A percentile compares a stretch with the other conserved stretches of the same genome.
phyloP scores from a whole-genome alignment of 1,140 invertebrate species.

The Colletes latitarsis region DNA sequence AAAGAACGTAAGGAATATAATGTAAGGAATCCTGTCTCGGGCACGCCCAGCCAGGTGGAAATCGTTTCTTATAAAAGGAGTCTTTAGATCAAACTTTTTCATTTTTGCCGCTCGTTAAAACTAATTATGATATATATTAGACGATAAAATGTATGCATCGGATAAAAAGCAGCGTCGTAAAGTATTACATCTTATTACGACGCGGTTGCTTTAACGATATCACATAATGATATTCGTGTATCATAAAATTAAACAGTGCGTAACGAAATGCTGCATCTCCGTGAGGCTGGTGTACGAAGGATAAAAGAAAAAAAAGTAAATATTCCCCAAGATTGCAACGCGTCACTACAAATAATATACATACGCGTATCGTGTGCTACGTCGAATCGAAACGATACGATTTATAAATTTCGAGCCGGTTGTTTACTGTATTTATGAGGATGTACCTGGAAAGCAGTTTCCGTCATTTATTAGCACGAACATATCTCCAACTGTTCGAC shows the following conservation, averaged over 20 bases:
- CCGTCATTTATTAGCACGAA: conserved; percentile 54
- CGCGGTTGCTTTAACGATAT: conserved; percentile 4
- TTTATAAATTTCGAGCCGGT: conserved; percentile 31
- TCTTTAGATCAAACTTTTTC: too few species aligned
- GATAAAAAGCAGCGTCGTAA: conserved; percentile 15
- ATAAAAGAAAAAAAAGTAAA: too few species aligned
- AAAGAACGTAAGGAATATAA: too few species aligned
- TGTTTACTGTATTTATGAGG: conserved; percentile 45
- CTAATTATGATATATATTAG: neutral
- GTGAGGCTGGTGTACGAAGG: neutral
- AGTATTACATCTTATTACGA: conserved; percentile 39
- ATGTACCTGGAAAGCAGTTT: conserved; percentile 35
- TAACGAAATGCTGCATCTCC: conserved; percentile 15
- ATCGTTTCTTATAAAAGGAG: too few species aligned
- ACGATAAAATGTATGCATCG: neutral
- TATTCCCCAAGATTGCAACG: neutral
- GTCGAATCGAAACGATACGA: neutral
- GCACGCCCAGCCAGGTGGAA: too few species aligned
- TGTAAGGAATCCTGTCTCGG: too few species aligned
- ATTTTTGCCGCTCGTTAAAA: too few species aligned
- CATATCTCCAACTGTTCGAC: conserved; percentile 47
- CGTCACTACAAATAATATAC: conserved; percentile 8
- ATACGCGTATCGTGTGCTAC: neutral
- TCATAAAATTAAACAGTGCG: conserved; percentile 32
- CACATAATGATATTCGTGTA: conserved; percentile 8